A percentile compares a stretch with the other conserved stretches of the same genome.
phyloP scores from a whole-genome alignment of 2,113 vertebrate species.

The Promerops cafer region DNA sequence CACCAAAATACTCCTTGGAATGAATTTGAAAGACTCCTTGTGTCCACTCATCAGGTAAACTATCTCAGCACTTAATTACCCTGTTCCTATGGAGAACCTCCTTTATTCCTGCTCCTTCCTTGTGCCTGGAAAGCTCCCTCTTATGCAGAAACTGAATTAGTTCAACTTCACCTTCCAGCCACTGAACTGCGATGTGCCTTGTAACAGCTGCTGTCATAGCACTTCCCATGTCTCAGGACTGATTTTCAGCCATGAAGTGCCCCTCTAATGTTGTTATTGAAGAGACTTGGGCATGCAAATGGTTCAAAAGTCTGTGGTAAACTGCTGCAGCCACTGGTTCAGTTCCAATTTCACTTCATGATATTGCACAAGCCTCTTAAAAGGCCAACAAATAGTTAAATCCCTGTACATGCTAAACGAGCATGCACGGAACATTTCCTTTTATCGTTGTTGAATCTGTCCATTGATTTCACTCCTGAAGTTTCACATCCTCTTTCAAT shows the following conservation, averaged over 20 bases:
- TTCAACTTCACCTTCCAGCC: not conserved
- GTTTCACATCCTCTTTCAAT: not conserved
- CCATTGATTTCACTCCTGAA: not conserved
- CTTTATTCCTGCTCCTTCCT: not conserved
- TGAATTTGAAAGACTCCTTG: not conserved
- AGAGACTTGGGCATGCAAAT: not conserved
- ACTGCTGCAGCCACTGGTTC: not conserved
- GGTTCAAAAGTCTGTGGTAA: not conserved
- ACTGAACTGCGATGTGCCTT: not conserved
- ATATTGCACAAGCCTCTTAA: not conserved
- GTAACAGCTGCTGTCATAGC: not conserved
- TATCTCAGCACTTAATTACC: not conserved
- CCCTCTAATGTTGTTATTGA: not conserved
- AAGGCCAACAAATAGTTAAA: not conserved
- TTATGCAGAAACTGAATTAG: not conserved
- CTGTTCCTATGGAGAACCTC: not conserved
- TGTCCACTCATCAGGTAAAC: not conserved
- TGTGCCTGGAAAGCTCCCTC: not conserved
- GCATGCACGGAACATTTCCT: not conserved
- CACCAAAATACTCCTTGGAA: not conserved
- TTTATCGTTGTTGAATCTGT: not conserved
- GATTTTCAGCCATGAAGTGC: not conserved
- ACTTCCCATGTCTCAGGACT: not conserved
- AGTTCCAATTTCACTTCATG: not conserved
- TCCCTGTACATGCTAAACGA: not conserved